Evolutionary conservation across 2,113 vertebrate genomes (phyloP).

Genomic region (Murina feae): DNA sequence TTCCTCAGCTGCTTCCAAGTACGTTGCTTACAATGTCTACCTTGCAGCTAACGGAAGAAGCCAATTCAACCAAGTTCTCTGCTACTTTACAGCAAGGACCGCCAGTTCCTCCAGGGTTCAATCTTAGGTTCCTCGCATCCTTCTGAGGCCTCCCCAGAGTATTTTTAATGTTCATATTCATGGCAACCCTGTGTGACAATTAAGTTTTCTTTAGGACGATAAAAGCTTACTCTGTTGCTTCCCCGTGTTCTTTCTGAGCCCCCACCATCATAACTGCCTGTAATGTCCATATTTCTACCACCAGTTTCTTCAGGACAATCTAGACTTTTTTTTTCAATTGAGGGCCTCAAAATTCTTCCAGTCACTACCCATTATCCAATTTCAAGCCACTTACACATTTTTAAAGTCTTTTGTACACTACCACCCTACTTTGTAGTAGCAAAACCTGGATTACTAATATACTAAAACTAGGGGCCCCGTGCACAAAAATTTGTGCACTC

Average conservation of each 20-base stretch:
- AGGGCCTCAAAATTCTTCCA: neutral
- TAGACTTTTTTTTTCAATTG: neutral
- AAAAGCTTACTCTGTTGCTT: neutral
- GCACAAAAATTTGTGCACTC: too few species aligned
- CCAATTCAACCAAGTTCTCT: neutral
- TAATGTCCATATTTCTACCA: neutral
- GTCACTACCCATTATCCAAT: neutral
- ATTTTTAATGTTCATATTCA: neutral
- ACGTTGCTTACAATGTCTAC: neutral
- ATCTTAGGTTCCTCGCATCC: neutral
- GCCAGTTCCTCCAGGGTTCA: too few species aligned
- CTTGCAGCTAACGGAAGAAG: neutral
- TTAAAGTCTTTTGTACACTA: neutral
- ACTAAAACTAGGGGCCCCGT: too few species aligned
- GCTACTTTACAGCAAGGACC: neutral
- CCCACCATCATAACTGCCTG: too few species aligned
- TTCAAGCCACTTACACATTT: neutral
- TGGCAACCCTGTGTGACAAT: neutral
- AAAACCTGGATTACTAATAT: neutral
- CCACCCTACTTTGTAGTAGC: neutral
- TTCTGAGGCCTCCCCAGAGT: neutral
- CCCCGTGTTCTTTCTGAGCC: neutral
- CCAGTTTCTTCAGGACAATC: neutral
- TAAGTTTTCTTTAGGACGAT: neutral
- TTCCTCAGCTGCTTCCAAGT: neutral